Evolutionary conservation across 2,797 vertebrate genomes (phyloP).

Genomic region (Pogonophryne albipinna): DNA sequence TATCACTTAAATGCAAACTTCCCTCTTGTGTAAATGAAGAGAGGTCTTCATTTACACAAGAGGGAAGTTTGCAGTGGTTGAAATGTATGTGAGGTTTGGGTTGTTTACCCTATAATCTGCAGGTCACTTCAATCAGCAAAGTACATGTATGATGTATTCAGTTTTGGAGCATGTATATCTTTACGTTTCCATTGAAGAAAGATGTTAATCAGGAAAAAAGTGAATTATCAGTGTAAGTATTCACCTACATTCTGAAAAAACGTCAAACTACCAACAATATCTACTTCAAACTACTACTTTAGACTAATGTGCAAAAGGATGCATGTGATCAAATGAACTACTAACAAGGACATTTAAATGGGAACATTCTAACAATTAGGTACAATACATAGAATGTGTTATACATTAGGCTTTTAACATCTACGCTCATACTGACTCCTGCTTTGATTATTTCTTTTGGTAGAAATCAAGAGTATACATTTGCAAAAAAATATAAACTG

Average conservation of each 20-base stretch:
- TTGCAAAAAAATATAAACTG: neutral
- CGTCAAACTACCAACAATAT: neutral
- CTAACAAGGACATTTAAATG: neutral
- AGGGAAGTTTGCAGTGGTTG: conserved; percentile 19
- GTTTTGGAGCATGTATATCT: neutral
- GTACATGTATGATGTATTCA: neutral
- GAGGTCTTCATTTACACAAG: too few species aligned
- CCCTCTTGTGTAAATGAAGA: conserved; percentile 15
- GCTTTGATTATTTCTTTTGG: neutral
- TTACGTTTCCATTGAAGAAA: neutral
- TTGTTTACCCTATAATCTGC: conserved; percentile 4
- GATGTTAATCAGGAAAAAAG: neutral
- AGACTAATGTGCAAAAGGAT: neutral
- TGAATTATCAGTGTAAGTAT: neutral
- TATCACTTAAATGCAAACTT: neutral
- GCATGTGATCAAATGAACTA: neutral
- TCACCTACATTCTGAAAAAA: neutral
- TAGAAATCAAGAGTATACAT: neutral
- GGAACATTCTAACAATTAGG: neutral
- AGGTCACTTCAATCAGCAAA: neutral
- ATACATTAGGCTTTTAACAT: neutral
- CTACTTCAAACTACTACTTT: too few species aligned
- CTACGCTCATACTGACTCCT: neutral
- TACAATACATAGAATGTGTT: neutral
- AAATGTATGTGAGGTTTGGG: neutral